Base-by-base conservation (phyloP, 64 coral and sea anemone genomes). In the Actinia equina region DNA sequence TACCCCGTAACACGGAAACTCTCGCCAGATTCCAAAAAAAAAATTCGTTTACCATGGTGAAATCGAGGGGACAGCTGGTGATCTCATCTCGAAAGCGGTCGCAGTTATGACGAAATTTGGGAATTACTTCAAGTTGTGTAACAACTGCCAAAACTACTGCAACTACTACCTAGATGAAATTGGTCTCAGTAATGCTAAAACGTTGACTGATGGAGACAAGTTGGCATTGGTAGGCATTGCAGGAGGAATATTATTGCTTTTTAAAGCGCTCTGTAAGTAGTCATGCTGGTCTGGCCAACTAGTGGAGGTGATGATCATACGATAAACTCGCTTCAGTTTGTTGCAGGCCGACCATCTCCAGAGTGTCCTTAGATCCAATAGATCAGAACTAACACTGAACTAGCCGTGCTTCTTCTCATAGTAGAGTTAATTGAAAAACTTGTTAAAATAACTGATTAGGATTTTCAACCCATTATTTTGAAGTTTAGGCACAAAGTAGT, bases 61-160 rank as follows among this genome's bases (percentile, higher is more conserved):
- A 52, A 77, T 94, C 46, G 16, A 51, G 2, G 67, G 49, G n/a
- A 94, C 80, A 41, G 88, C 63, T 59, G 4, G 45, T 22, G 52
- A 87, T 25, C 78, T 94, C 27, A 84, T 94, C 51, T 51, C 59
- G 18, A 87, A 91, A 78, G 93, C 80, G 25, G 69, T 91, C 8
- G 93, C 63, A 22, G 79, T 77, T 17, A 94, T 94, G 93, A 88
- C 80, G 62, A 23, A 69, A 0, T 94, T 94, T 88, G 93, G 93
- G 5, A 65, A 26, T 13, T 94, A 94, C 67, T 94, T 77, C 80
- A 94, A 94, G 93, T 77, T 87, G 56, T 91, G 93, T 59, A 85
- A 90, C 37, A 91, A 91, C 88, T 94, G 93, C 79, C 93, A 94
- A 77, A 44, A 94, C 44, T 94, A 82, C 93, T 94, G 93, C 65